Evolutionary conservation across 2,113 vertebrate species (phyloP).

Genomic region (Eira barbara): DNA sequence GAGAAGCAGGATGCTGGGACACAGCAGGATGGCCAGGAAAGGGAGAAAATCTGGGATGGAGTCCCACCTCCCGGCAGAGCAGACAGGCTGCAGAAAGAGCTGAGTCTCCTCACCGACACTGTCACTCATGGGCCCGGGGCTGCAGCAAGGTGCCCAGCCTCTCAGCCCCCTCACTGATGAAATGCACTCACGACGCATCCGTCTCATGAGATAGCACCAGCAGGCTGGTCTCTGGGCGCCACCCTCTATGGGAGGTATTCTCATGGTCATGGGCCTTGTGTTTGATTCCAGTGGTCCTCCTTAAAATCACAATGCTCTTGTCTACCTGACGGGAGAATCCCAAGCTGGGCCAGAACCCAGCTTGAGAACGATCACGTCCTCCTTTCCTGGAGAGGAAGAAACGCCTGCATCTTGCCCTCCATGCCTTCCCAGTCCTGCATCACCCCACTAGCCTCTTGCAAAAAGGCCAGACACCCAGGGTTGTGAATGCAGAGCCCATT

Average conservation of each 20-base stretch:
- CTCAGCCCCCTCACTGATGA: background rate
- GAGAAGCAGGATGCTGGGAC: background rate
- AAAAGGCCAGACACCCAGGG: background rate
- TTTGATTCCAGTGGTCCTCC: background rate
- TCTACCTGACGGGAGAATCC: background rate
- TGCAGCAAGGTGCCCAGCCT: background rate
- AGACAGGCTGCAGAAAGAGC: background rate
- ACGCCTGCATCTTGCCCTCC: background rate
- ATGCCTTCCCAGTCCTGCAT: background rate
- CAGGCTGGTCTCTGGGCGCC: background rate
- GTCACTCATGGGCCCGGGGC: too few relatives aligned
- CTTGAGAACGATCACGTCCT: background rate
- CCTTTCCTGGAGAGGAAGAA: background rate
- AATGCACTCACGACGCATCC: background rate
- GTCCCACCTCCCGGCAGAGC: background rate
- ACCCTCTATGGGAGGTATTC: background rate
- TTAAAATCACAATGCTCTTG: background rate
- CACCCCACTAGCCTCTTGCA: background rate
- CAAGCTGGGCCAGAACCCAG: background rate
- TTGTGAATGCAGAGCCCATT: background rate
- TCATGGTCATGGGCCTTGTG: background rate
- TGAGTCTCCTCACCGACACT: rapidly evolving
- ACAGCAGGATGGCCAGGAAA: background rate
- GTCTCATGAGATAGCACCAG: background rate
- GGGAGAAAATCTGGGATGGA: background rate